Evolutionary conservation across 2,888 invertebrate species (phyloP).

Genomic region (Labia minor): DNA sequence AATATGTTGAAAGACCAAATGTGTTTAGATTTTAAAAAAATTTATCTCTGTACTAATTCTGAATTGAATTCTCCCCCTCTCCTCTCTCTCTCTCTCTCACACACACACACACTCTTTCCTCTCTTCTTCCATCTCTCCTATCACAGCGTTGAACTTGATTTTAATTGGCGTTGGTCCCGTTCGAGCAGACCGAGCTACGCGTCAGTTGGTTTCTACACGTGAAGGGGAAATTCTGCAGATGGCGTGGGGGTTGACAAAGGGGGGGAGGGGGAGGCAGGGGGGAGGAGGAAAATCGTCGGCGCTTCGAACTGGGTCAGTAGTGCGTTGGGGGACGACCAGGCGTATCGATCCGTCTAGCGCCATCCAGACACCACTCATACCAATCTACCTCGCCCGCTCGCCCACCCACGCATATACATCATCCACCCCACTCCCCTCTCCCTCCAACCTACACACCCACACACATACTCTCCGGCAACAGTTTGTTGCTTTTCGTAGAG

Average conservation of each 20-base stretch:
- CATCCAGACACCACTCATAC: neutral
- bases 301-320: neutral
- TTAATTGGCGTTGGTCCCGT: constrained; percentile 3
- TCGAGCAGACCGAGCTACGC: neutral
- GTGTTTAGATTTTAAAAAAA: no score
- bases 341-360: constrained; percentile 8
- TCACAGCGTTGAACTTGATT: neutral
- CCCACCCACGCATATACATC: neutral
- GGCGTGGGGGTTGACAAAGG: neutral
- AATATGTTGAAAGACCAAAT: no score
- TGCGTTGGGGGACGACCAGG: neutral
- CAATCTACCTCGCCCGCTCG: neutral
- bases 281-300: neutral
- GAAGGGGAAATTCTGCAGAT: neutral
- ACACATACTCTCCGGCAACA: neutral
- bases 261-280: neutral
- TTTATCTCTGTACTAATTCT: no score
- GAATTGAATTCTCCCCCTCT: no score
- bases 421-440: neutral
- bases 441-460: neutral
- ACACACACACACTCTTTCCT: no score
- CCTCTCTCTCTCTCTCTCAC: no score
- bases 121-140: no score
- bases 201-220: neutral
- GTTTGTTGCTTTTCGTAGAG: neutral